phyloP scores from a whole-genome alignment of 2,888 invertebrate species.

The Oxyscelio sp. region DNA sequence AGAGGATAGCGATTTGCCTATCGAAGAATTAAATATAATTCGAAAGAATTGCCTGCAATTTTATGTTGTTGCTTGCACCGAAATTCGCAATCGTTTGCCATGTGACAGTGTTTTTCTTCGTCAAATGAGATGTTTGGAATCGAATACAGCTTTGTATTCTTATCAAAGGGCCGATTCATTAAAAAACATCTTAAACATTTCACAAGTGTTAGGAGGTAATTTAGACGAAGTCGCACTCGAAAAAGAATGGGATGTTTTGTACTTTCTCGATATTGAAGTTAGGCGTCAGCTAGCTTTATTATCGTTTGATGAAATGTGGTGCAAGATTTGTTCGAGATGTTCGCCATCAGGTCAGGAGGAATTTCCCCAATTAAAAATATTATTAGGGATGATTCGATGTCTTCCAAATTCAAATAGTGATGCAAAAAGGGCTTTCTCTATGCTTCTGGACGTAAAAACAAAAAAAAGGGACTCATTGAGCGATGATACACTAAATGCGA shows the following conservation, averaged over 20 bases:
- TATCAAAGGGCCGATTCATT: background rate
- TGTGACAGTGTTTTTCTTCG: background rate
- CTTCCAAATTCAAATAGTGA: conserved; percentile 20
- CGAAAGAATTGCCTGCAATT: conserved; percentile 10
- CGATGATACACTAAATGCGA: conserved; percentile 1
- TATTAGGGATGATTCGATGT: conserved; percentile 6
- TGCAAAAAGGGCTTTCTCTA: conserved; percentile 19
- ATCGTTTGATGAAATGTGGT: conserved; percentile 14
- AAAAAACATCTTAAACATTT: background rate
- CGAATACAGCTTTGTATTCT: conserved; percentile 9
- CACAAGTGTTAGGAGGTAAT: background rate
- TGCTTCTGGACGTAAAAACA: conserved; percentile 8
- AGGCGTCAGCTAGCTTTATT: background rate
- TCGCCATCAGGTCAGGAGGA: background rate
- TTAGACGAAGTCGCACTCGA: conserved; percentile 1
- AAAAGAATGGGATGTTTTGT: conserved; percentile 5
- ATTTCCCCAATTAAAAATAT: conserved; percentile 6
- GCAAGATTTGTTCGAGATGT: conserved; percentile 3
- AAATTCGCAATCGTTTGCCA: conserved; percentile 17
- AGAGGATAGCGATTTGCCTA: background rate
- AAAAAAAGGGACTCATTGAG: conserved; percentile 18
- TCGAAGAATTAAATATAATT: background rate
- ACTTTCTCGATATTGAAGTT: background rate
- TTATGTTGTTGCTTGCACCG: background rate
- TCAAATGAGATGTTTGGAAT: background rate